Evolutionary conservation across 2,113 vertebrate species (phyloP), one percentile per base, ranked within the genome.

Genomic region (Oreamnos americanus): DNA sequence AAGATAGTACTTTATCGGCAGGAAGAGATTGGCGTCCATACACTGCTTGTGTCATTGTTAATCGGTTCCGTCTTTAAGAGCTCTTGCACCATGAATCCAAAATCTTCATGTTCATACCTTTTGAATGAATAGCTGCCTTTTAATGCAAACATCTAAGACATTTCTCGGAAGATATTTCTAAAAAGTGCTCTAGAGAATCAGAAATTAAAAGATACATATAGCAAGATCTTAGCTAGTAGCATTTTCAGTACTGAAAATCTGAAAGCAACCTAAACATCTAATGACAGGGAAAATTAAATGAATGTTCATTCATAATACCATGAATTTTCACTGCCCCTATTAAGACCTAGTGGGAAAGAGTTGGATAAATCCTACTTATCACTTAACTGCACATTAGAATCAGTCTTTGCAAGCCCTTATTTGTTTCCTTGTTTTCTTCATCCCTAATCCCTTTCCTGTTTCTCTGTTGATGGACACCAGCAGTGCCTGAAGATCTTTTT

Each of bases 201-300:
- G 60, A 92, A 92, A 87, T 88, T 53, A 33, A 60, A 39, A 95
- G 51, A 78, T 74, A 53, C 53, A 19, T 60, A 33, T 33, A 67
- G 30, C 78, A 53, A 7, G n/a, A 14, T 94, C 82, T 81, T 96
- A 90, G 39, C 51, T 36, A 25, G 2, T 92, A 45, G n/a, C 36
- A 45, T 93, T 92, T 96, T 86, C 51, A 88, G 45, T 82, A 83
- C 60, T 83, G 30, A 92, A 94, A 84, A 92, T 57, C 28, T 62
- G 14, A 53, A 67, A 83, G 30, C 47, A 91, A 74, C 76, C 53
- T 96, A 53, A 84, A 62, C 25, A 91, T 58, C 55, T 82, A 47
- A 33, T 55, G 25, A 82, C 53, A 94, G 2, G 36, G 87, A 58
- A 67, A 81, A 10, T 81, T 87, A 94, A 88, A 51, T 87, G 71